Evolutionary conservation across 2,113 vertebrate genomes (phyloP).

Genomic region (Stigmatopora argus): DNA sequence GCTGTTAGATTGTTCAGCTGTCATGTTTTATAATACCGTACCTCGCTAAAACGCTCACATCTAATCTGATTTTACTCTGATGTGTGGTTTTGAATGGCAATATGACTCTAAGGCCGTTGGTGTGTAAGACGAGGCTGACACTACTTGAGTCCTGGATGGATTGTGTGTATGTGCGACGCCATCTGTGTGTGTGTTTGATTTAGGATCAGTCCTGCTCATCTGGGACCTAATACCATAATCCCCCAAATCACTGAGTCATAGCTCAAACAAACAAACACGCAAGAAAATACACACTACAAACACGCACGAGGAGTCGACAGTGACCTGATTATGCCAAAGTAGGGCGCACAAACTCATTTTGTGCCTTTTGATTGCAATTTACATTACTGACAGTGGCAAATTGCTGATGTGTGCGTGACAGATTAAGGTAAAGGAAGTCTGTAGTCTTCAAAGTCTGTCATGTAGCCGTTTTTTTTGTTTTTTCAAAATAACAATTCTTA

Average conservation of each 20-base stretch:
- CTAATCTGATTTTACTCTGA: constrained; percentile 61
- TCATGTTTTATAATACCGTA: constrained; percentile 58
- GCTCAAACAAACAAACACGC: constrained; percentile 53
- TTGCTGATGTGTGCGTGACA: background rate
- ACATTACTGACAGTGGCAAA: constrained; percentile 10
- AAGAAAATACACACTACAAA: constrained; percentile 31
- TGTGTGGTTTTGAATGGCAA: constrained; percentile 59
- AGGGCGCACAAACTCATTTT: constrained; percentile 39
- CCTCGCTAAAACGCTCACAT: constrained; percentile 58
- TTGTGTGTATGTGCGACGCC: constrained; percentile 37
- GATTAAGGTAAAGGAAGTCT: background rate
- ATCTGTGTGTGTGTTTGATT: constrained; percentile 66
- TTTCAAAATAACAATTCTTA: no score
- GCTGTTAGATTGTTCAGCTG: constrained; percentile 53
- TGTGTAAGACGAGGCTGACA: constrained; percentile 59
- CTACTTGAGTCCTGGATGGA: constrained; percentile 58
- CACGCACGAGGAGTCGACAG: constrained; percentile 12
- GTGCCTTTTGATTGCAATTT: constrained; percentile 37
- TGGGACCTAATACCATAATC: constrained; percentile 70
- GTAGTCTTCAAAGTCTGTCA: background rate
- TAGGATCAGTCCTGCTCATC: constrained; percentile 68
- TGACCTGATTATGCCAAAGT: constrained; percentile 51
- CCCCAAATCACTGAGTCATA: constrained; percentile 67
- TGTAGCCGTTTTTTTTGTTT: background rate
- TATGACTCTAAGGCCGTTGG: constrained; percentile 49